Evolutionary conservation across 2,888 invertebrate genomes (phyloP).

Genomic region (Toxonevra muliebris): DNA sequence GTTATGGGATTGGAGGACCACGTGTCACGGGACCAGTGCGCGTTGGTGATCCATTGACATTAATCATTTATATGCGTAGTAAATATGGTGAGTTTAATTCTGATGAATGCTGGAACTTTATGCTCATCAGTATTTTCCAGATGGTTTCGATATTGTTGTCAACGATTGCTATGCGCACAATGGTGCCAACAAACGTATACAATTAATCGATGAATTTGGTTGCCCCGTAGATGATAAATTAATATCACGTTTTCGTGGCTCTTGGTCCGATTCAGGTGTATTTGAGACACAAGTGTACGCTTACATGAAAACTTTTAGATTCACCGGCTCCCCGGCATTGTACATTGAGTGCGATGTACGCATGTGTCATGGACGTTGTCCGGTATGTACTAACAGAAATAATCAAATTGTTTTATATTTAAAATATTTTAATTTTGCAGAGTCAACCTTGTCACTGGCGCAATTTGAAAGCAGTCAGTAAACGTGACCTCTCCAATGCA

Average conservation of each 20-base stretch:
- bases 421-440: conserved; percentile 65
- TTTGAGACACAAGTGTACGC: conserved; percentile 95
- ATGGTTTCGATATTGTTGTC: conserved; percentile 93
- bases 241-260: conserved; percentile 90
- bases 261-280: conserved; percentile 90
- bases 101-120: not conserved
- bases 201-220: conserved; percentile 90
- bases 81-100: conserved; percentile 79
- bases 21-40: conserved; percentile 88
- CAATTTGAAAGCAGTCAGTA: conserved; percentile 82
- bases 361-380: conserved; percentile 95
- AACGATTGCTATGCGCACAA: conserved; percentile 95
- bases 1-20: conserved; percentile 87
- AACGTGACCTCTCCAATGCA: conserved; percentile 72
- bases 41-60: conserved; percentile 90
- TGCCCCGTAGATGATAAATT: conserved; percentile 94
- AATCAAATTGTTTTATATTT: not conserved
- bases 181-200: conserved; percentile 90
- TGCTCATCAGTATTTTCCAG: conserved; percentile 64
- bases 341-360: conserved; percentile 95
- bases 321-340: conserved; percentile 91
- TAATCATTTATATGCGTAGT: conserved; percentile 94
- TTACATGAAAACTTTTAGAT: conserved; percentile 90
- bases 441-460: conserved; percentile 94
- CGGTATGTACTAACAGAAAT: conserved; percentile 70